These are phyloP conservation scores for Odocoileus virginianus DNA, from an alignment of 2,113 vertebrate species.

Conservation along the genomic window DNA sequence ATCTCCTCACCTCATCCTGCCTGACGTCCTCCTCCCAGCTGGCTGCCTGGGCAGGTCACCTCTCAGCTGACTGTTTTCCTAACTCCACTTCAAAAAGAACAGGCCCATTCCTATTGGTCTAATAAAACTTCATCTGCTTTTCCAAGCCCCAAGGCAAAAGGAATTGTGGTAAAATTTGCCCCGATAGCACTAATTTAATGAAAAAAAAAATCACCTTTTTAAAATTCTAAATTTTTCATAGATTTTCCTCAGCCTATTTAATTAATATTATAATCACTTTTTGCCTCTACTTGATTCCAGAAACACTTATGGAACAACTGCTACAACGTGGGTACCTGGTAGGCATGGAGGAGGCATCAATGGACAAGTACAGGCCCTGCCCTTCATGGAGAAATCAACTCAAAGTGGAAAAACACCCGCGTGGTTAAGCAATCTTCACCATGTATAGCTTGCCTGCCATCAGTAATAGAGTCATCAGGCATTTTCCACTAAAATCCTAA, in stretches of 20 bases:
- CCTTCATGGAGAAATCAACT: background rate
- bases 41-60: background rate
- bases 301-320: conserved; percentile 22
- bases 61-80: conserved; percentile 9
- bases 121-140: conserved; percentile 42
- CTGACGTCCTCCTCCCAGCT: background rate
- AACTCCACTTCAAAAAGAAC: conserved; percentile 37
- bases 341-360: background rate
- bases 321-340: background rate
- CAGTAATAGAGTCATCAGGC: background rate
- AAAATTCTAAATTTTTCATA: background rate
- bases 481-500: conserved; percentile 13
- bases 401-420: background rate
- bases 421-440: background rate
- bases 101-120: background rate
- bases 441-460: background rate
- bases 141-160: background rate
- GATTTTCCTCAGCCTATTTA: background rate
- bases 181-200: background rate
- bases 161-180: background rate
- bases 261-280: conserved; percentile 4
- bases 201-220: background rate
- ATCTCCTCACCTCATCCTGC: background rate
- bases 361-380: background rate
- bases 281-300: conserved; percentile 1